Conservation (phyloP, 2,888 invertebrate genomes). For the Plebejus argus region DNA sequence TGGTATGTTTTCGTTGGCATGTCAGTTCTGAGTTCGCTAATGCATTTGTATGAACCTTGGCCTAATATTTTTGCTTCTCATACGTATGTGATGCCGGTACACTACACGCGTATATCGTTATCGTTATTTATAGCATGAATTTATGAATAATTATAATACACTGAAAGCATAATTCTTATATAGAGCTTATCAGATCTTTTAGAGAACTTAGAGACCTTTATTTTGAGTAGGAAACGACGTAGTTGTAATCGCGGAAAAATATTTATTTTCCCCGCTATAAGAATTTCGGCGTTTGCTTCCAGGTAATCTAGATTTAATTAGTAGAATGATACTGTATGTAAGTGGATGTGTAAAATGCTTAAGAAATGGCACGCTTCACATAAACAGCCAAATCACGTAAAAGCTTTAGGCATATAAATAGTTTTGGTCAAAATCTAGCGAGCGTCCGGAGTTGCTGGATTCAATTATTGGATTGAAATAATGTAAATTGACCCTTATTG, state of each 20-base stretch:
- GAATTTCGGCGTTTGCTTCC: too few relatives aligned
- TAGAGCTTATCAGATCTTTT: not conserved
- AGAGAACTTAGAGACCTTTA: not conserved
- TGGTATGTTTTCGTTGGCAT: slow-evolving; percentile 25
- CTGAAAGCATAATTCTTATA: not conserved
- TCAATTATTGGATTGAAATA: too few relatives aligned
- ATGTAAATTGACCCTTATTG: too few relatives aligned
- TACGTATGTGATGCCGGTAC: not conserved
- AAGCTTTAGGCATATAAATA: too few relatives aligned
- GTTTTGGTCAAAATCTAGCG: too few relatives aligned
- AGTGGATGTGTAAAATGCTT: too few relatives aligned
- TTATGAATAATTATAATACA: slow-evolving; percentile 1
- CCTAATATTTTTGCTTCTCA: slow-evolving; percentile 28
- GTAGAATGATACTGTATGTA: too few relatives aligned
- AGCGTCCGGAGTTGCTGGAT: too few relatives aligned
- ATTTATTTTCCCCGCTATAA: too few relatives aligned
- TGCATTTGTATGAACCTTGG: slow-evolving; percentile 29
- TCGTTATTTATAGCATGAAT: not conserved
- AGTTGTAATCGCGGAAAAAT: not conserved
- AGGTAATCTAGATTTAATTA: too few relatives aligned
- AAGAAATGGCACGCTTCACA: too few relatives aligned
- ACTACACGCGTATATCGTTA: not conserved
- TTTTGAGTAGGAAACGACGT: not conserved
- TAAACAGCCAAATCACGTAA: too few relatives aligned
- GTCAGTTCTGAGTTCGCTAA: slow-evolving; percentile 6